These are phyloP conservation scores for Zoanthus sansibaricus DNA, from an alignment of 92 coral and sea anemone species.

Conservation along the genomic window DNA sequence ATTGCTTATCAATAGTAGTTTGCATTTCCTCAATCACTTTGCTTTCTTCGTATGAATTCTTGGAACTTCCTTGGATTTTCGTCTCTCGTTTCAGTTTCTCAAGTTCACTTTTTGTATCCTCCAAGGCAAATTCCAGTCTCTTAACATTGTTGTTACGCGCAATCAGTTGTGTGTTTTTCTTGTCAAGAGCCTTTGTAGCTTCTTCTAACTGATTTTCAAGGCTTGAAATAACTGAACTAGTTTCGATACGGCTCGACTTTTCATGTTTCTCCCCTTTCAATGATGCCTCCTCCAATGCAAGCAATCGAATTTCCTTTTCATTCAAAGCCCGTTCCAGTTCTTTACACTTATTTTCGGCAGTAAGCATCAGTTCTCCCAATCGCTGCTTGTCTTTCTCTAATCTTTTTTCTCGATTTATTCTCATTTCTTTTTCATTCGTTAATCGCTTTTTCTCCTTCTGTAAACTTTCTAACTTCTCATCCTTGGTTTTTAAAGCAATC, in stretches of 20 bases:
- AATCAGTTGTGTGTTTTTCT: conserved; percentile 93
- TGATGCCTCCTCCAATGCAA: conserved; percentile 33
- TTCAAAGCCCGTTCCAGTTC: conserved; percentile 21
- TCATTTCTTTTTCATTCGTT: conserved; percentile 23
- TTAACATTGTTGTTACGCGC: conserved; percentile 80
- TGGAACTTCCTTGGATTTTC: conserved; percentile 30
- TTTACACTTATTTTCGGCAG: conserved; percentile 24
- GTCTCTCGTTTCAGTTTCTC: conserved; percentile 60
- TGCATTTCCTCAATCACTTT: conserved; percentile 57
- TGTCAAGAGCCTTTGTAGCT: conserved; percentile 87
- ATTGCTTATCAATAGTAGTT: conserved; percentile 62
- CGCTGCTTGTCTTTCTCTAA: conserved; percentile 17
- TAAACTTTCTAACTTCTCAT: conserved; percentile 10
- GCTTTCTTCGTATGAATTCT: conserved; percentile 43
- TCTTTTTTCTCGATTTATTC: neutral
- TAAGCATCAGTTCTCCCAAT: conserved; percentile 28
- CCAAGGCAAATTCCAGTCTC: conserved; percentile 76
- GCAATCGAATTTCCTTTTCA: conserved; percentile 14
- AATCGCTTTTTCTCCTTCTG: conserved; percentile 22
- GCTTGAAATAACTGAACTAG: neutral
- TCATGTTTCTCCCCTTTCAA: conserved; percentile 5
- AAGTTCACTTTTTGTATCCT: conserved; percentile 63
- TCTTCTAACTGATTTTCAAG: conserved; percentile 86
- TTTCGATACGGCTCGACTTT: neutral
- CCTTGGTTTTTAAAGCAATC: conserved; percentile 1